phyloP scores from a whole-genome alignment of 2,888 invertebrate species.

The Harmothoe impar region DNA sequence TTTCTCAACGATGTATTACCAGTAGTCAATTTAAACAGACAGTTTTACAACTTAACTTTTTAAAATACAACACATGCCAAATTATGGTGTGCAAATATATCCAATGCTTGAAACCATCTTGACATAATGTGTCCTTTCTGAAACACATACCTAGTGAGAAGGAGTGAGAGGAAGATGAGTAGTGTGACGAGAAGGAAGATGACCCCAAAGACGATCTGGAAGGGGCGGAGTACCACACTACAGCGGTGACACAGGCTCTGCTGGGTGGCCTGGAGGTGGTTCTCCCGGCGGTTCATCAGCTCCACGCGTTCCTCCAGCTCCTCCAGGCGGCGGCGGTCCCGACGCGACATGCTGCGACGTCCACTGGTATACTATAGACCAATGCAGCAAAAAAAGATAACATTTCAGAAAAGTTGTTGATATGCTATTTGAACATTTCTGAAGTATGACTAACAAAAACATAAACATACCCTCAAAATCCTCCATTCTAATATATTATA shows the following conservation, averaged over 20 bases:
- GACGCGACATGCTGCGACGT: constrained; percentile 72
- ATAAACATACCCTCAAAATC: too few species aligned
- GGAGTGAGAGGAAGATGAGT: constrained; percentile 82
- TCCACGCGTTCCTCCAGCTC: constrained; percentile 82
- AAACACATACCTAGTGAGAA: constrained; percentile 83
- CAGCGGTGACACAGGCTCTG: constrained; percentile 79
- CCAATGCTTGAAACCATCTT: too few species aligned
- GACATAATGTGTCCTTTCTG: too few species aligned
- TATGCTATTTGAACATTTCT: too few species aligned
- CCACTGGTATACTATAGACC: constrained; percentile 75
- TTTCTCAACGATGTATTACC: too few species aligned
- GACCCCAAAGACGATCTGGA: constrained; percentile 82
- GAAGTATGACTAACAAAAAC: too few species aligned
- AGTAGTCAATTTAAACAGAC: too few species aligned
- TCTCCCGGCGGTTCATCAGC: constrained; percentile 79
- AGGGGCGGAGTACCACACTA: constrained; percentile 79
- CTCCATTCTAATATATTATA: constrained; percentile 3
- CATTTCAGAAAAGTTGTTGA: constrained; percentile 35
- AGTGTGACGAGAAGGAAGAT: constrained; percentile 79
- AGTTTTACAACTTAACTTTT: too few species aligned
- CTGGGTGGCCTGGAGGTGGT: constrained; percentile 77
- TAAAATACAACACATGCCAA: too few species aligned
- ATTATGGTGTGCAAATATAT: too few species aligned
- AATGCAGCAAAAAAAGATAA: too few species aligned
- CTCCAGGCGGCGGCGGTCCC: constrained; percentile 75